phyloP scores from a whole-genome alignment of 2,888 invertebrate species.

The Caenorhabditis imperialis region DNA sequence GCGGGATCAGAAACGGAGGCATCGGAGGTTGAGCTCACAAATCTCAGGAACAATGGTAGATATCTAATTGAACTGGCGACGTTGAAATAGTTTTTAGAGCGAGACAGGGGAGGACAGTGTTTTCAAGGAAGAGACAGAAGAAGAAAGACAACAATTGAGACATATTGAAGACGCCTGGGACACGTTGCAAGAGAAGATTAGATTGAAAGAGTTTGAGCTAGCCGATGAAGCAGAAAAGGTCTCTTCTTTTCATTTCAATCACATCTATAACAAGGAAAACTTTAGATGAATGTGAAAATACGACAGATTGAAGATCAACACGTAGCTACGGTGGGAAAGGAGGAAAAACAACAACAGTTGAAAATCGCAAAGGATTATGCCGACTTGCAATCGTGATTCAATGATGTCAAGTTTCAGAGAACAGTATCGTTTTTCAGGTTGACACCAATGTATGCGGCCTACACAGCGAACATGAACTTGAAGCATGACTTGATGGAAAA shows the following conservation, averaged over 20 bases:
- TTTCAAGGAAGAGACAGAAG: neutral
- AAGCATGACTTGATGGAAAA: slow-evolving; percentile 32
- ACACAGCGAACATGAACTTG: slow-evolving; percentile 31
- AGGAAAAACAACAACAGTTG: slow-evolving; percentile 38
- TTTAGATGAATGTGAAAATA: slow-evolving; percentile 16
- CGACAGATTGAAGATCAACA: neutral
- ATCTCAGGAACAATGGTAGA: slow-evolving; percentile 8
- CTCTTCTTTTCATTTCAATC: neutral
- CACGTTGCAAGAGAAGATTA: slow-evolving; percentile 26
- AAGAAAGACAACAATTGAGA: slow-evolving; percentile 12
- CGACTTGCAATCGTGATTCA: slow-evolving; percentile 40
- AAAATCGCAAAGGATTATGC: slow-evolving; percentile 39
- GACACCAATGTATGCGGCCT: slow-evolving; percentile 54
- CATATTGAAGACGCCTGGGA: slow-evolving; percentile 30
- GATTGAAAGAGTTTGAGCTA: slow-evolving; percentile 34
- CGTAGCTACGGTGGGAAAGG: neutral
- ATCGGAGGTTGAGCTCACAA: slow-evolving; percentile 16
- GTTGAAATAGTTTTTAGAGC: neutral
- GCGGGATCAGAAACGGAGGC: slow-evolving; percentile 20
- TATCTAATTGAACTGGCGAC: neutral
- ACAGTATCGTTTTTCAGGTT: slow-evolving; percentile 14
- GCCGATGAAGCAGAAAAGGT: slow-evolving; percentile 32
- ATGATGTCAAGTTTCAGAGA: neutral
- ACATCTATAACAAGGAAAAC: neutral
- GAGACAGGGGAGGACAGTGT: neutral